Conservation (phyloP, 2,113 vertebrate genomes). For the Toxotes chatareus region DNA sequence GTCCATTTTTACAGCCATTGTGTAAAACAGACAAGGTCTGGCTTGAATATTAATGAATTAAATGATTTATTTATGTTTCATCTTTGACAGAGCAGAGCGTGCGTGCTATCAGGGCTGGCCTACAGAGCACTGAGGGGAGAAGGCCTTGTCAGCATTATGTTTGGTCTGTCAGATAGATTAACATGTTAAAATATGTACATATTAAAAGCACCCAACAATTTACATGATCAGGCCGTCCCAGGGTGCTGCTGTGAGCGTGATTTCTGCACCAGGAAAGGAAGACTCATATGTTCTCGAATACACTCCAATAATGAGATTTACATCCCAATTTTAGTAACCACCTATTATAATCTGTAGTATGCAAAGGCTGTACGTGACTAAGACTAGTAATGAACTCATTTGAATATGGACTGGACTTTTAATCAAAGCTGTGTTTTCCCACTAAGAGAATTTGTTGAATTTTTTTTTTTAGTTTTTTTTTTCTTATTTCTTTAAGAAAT, state of each 20-base stretch:
- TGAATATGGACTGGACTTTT: slow-evolving; percentile 57
- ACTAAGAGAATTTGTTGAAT: slow-evolving; percentile 1
- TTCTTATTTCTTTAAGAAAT: not conserved
- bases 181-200: slow-evolving; percentile 82
- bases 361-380: slow-evolving; percentile 35
- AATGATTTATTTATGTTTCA: slow-evolving; percentile 71
- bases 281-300: slow-evolving; percentile 37
- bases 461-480: not conserved
- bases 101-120: slow-evolving; percentile 48
- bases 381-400: slow-evolving; percentile 45
- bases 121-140: slow-evolving; percentile 50
- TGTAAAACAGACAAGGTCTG: slow-evolving; percentile 34
- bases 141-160: slow-evolving; percentile 71
- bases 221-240: slow-evolving; percentile 65
- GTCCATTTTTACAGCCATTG: not conserved
- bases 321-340: slow-evolving; percentile 54
- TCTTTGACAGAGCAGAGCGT: slow-evolving; percentile 46
- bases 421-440: slow-evolving; percentile 43
- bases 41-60: slow-evolving; percentile 62
- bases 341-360: slow-evolving; percentile 41
- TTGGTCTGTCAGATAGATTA: slow-evolving; percentile 72
- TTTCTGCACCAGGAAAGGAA: slow-evolving; percentile 36
- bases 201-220: slow-evolving; percentile 71
- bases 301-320: slow-evolving; percentile 66
- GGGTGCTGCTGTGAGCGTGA: slow-evolving; percentile 38